Evolutionary conservation across 2,113 vertebrate genomes (phyloP).

Genomic region (Hippocampus guttulatus): DNA sequence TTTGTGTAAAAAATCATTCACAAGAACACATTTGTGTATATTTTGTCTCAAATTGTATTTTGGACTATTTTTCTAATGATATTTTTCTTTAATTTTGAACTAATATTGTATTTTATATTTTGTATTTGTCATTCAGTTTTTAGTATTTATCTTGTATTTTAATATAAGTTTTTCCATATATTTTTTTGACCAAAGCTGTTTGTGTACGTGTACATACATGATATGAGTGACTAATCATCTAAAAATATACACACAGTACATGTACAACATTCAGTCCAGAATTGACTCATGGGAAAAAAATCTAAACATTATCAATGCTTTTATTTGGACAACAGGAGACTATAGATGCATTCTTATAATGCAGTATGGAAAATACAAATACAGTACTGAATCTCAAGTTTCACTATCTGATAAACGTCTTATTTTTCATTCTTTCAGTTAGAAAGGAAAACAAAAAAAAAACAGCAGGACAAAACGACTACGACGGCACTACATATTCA

Average conservation of each 20-base stretch:
- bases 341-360: conserved; percentile 53
- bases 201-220: too few species aligned
- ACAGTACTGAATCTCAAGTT: conserved; percentile 56
- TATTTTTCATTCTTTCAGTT: conserved; percentile 2
- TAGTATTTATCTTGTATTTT: too few species aligned
- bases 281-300: conserved; percentile 1
- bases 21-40: too few species aligned
- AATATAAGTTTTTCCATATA: background rate
- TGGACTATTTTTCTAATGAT: too few species aligned
- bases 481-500: background rate
- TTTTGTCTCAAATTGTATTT: too few species aligned
- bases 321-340: conserved; percentile 69
- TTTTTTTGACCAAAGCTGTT: background rate
- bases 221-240: background rate
- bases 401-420: conserved; percentile 36
- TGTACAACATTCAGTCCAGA: background rate
- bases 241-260: background rate
- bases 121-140: too few species aligned
- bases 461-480: conserved; percentile 25
- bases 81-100: too few species aligned
- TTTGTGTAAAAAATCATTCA: too few species aligned
- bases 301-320: conserved; percentile 49
- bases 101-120: too few species aligned
- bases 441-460: conserved; percentile 39
- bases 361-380: conserved; percentile 65